A percentile compares a stretch with the other conserved stretches of the same genome.
Evolutionary conservation across 1,140 invertebrate genomes (phyloP).

Genomic region (Agrypnia vestita): DNA sequence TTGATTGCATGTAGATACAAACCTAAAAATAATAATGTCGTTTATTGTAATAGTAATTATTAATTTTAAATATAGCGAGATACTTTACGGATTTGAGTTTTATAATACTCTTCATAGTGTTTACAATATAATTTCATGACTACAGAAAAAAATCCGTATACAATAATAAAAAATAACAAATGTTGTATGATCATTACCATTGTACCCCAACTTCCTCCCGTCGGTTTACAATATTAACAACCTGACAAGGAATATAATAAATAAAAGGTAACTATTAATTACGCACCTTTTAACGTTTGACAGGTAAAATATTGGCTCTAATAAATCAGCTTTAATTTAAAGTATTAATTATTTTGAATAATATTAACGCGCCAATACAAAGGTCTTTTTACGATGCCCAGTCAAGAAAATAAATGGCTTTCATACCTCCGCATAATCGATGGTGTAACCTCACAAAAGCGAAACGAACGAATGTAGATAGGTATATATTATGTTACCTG

Average conservation of each 20-base stretch:
- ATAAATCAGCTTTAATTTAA: constrained; percentile 58
- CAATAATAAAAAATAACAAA: too few species aligned
- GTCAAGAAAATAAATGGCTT: constrained; percentile 52
- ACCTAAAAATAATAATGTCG: too few species aligned
- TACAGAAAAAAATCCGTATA: too few species aligned
- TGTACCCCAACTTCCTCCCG: background rate
- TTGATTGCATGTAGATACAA: too few species aligned
- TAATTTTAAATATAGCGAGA: too few species aligned
- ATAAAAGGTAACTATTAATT: constrained; percentile 59
- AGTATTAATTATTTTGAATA: constrained; percentile 58
- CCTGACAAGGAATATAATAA: constrained; percentile 46
- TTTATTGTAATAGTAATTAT: too few species aligned
- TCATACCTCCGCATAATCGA: constrained; percentile 37
- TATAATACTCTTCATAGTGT: too few species aligned
- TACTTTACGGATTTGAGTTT: too few species aligned
- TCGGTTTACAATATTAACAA: constrained; percentile 12
- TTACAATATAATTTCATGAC: too few species aligned
- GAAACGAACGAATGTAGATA: background rate
- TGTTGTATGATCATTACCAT: background rate
- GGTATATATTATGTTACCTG: too few species aligned
- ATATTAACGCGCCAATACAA: constrained; percentile 49
- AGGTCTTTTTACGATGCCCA: constrained; percentile 29
- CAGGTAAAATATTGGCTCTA: constrained; percentile 56
- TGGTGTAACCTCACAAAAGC: constrained; percentile 16
- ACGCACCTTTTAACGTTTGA: constrained; percentile 50